phyloP scores from a whole-genome alignment of 1,140 invertebrate genomes.

The Drosophila sucinea region DNA sequence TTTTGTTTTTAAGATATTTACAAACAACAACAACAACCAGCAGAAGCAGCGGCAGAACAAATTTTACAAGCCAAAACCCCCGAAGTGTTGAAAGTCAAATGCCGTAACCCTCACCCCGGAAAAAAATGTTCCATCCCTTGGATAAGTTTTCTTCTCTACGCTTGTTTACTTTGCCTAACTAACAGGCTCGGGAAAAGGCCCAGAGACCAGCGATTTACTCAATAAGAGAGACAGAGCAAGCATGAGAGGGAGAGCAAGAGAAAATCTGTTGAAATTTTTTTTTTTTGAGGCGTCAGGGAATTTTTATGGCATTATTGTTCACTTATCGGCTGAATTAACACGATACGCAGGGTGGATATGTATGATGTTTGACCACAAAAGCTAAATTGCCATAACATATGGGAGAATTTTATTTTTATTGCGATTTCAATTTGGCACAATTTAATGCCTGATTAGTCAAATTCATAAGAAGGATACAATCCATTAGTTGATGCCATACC shows the following conservation, averaged over 20 bases:
- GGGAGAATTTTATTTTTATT: constrained; percentile 69
- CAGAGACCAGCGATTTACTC: not conserved
- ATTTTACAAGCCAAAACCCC: constrained; percentile 36
- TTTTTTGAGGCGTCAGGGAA: constrained; percentile 26
- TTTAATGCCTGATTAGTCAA: constrained; percentile 65
- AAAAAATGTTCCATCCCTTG: not conserved
- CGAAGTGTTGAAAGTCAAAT: constrained; percentile 53
- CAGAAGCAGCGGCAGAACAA: not conserved
- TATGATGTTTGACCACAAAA: constrained; percentile 47
- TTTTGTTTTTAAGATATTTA: constrained; percentile 65
- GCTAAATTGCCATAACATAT: constrained; percentile 74
- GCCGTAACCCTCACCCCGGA: not conserved
- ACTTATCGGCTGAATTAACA: constrained; percentile 79
- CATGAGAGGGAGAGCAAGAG: not conserved
- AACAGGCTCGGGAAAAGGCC: constrained; percentile 28
- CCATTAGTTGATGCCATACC: not conserved
- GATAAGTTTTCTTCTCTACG: not conserved
- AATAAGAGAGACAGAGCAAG: not conserved
- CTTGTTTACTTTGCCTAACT: constrained; percentile 60
- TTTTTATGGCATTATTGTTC: constrained; percentile 72
- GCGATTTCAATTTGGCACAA: constrained; percentile 40
- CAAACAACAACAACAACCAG: constrained; percentile 24
- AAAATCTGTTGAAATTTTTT: constrained; percentile 60
- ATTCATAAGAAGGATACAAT: not conserved
- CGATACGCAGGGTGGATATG: constrained; percentile 44